A percentile compares a stretch with the other conserved stretches of the same genome.
Evolutionary conservation across 1,140 invertebrate species (phyloP).

Genomic region (Galleria mellonella): DNA sequence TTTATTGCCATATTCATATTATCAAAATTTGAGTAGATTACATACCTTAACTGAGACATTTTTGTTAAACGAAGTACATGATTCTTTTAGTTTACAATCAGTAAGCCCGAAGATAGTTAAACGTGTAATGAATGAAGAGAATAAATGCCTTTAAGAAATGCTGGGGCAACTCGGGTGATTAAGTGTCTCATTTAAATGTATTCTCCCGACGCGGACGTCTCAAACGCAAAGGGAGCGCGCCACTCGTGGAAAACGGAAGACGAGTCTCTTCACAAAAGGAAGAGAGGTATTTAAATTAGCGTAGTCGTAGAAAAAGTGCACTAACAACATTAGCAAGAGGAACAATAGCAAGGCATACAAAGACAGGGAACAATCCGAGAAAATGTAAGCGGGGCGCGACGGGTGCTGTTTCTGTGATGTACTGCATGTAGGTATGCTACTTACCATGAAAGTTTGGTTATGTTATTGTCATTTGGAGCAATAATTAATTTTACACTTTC

Average conservation of each 20-base stretch:
- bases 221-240: slow-evolving; percentile 64
- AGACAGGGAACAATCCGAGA: slow-evolving; percentile 47
- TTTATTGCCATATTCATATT: slow-evolving; percentile 69
- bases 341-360: slow-evolving; percentile 65
- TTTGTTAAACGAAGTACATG: too few species aligned
- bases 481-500: slow-evolving; percentile 1
- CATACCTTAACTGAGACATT: too few species aligned
- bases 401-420: not conserved
- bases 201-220: slow-evolving; percentile 63
- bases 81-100: too few species aligned
- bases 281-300: slow-evolving; percentile 72
- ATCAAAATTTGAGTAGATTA: slow-evolving; percentile 55
- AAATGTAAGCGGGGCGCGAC: slow-evolving; percentile 19
- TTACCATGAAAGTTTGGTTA: not conserved
- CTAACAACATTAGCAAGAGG: slow-evolving; percentile 71
- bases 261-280: slow-evolving; percentile 65
- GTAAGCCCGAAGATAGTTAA: slow-evolving; percentile 22
- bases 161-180: slow-evolving; percentile 66
- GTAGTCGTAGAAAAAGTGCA: slow-evolving; percentile 70
- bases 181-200: slow-evolving; percentile 74
- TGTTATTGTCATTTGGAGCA: not conserved
- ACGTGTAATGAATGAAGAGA: slow-evolving; percentile 60
- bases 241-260: slow-evolving; percentile 70
- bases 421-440: not conserved
- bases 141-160: slow-evolving; percentile 62